Conservation (phyloP, 2,113 vertebrate genomes). For the Syngnathus scovelli region DNA sequence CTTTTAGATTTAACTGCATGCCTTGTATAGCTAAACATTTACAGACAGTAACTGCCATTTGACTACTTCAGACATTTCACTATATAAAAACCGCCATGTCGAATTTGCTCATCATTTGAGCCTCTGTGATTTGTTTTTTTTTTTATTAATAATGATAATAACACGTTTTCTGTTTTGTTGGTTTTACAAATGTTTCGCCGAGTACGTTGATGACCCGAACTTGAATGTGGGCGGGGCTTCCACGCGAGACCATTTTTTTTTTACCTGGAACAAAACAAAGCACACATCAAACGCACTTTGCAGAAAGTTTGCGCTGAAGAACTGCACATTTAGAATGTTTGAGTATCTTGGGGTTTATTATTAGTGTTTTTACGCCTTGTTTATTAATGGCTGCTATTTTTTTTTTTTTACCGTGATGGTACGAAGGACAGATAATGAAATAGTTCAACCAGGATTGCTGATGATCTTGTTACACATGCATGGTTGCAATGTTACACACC, state of each 20-base stretch:
- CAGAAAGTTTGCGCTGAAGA: conserved; percentile 46
- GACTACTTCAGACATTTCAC: conserved; percentile 39
- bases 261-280: conserved; percentile 46
- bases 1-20: conserved; percentile 54
- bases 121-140: conserved; percentile 13
- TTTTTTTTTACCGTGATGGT: conserved; percentile 22
- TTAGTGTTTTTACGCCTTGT: conserved; percentile 48
- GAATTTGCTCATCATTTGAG: conserved; percentile 29
- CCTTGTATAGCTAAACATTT: conserved; percentile 47
- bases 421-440: conserved; percentile 32
- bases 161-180: conserved; percentile 22
- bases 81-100: conserved; percentile 39
- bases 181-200: conserved; percentile 14
- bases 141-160: neutral
- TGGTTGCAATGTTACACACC: conserved; percentile 36
- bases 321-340: conserved; percentile 52
- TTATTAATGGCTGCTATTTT: conserved; percentile 55
- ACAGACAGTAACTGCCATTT: conserved; percentile 26
- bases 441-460: conserved; percentile 29
- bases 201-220: conserved; percentile 42
- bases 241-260: conserved; percentile 9
- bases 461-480: conserved; percentile 42
- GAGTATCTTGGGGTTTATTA: conserved; percentile 33
- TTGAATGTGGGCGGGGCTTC: conserved; percentile 48
- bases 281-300: conserved; percentile 66